A percentile compares a stretch with the other conserved stretches of the same genome.
phyloP scores from a whole-genome alignment of 2,797 vertebrate genomes.

The Lateolabrax maculatus region DNA sequence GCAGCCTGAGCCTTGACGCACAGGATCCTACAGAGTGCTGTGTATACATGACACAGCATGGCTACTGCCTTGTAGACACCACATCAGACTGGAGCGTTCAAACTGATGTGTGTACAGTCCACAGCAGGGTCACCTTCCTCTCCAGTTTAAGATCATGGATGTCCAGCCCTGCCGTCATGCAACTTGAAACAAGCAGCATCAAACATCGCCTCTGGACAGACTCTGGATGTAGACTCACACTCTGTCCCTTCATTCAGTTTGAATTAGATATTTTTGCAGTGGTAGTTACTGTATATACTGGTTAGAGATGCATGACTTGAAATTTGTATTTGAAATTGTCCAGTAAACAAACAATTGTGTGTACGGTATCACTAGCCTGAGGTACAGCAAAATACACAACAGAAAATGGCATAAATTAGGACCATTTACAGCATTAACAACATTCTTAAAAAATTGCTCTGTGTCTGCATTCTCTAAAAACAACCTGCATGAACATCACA shows the following conservation, averaged over 20 bases:
- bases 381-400: not conserved
- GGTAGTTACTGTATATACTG: constrained; percentile 12
- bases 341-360: not conserved
- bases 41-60: constrained; percentile 76
- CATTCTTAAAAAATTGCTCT: not conserved
- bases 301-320: not conserved
- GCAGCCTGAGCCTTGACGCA: constrained; percentile 67
- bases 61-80: constrained; percentile 68
- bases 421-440: constrained; percentile 9
- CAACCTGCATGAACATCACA: not conserved
- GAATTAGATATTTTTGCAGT: constrained; percentile 39
- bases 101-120: constrained; percentile 68
- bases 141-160: constrained; percentile 64
- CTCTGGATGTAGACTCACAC: constrained; percentile 18
- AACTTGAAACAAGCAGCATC: constrained; percentile 62
- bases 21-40: constrained; percentile 73
- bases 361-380: not conserved
- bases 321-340: not conserved
- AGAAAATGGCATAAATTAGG: constrained; percentile 4
- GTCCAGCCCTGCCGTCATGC: constrained; percentile 48
- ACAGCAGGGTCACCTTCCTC: constrained; percentile 64
- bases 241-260: constrained; percentile 40
- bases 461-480: constrained; percentile 7
- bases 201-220: constrained; percentile 62
- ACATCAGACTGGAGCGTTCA: constrained; percentile 69